Base-by-base conservation (phyloP, 2,888 invertebrate species). In the Alitta virens region DNA sequence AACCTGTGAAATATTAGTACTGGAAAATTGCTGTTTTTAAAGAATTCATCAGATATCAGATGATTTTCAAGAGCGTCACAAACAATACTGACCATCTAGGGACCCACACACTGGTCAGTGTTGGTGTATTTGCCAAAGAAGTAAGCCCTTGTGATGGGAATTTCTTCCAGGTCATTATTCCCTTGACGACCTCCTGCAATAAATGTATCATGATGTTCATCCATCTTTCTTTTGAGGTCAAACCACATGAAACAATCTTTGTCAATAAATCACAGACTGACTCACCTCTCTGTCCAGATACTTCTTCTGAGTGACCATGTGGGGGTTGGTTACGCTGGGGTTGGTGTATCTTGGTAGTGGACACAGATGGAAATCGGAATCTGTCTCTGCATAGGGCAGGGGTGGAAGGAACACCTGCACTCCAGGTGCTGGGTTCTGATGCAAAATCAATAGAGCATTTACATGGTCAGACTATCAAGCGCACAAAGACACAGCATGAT, bases 121-220 rank as follows among this genome's bases (percentile, higher is more conserved):
- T 80, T 1, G 81, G 79, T 1, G 74, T 78, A 68, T 78, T 76
- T 49, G 75, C 66, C 53, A 80, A 68, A 1, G 80, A 77, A 2
- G 74, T 76, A 18, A 81, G 71, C 23, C 80, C 79, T 59, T 77
- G 79, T 5, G 81, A 80, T 1, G 80, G 80, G 65, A 82, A 80
- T 66, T 77, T 79, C 71, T 78, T 81, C 82, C 82, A 82, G 23
- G 71, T 66, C 80, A 80, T 81, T 5, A 76, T 71, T 2, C 81
- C 80, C 54, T 74, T 66, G 42, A 81, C 75, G 7, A 76, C 72
- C 65, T 81, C 80, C 80, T 81, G 66, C 16, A 49, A n/a, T 9
- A 2, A 43, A 56, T 33, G 12, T 33, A 33, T 33, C 33, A 33
- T 33, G 33, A 33, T 33, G 33, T 7, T 12, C 33, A 5, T 33